Conservation (phyloP, 2,888 invertebrate species). For the Tiliacea citrago region DNA sequence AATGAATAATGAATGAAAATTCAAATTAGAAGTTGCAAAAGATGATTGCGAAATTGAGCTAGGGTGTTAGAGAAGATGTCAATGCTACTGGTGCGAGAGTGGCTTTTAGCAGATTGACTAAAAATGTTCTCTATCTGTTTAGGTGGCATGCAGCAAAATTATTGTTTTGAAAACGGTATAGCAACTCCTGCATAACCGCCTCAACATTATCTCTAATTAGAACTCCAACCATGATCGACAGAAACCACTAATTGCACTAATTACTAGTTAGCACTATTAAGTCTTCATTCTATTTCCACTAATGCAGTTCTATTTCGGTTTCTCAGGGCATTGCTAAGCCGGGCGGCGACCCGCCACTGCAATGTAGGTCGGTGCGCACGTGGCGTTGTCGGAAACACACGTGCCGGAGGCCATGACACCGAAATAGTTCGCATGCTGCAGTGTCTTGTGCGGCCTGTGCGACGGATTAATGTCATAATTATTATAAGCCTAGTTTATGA, state of each 20-base stretch:
- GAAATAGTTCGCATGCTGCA: constrained; percentile 50
- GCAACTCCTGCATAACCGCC: no score
- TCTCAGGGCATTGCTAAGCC: constrained; percentile 39
- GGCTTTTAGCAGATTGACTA: no score
- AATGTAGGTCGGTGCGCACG: constrained; percentile 71
- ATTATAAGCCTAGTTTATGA: no score
- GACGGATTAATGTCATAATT: constrained; percentile 16
- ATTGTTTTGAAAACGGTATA: no score
- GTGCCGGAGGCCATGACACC: constrained; percentile 68
- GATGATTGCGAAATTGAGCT: no score
- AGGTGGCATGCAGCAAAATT: no score
- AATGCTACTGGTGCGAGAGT: no score
- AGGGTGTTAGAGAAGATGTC: no score
- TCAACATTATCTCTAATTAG: neutral
- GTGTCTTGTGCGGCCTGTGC: constrained; percentile 27
- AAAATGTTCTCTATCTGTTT: no score
- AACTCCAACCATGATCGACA: neutral
- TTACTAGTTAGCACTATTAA: constrained; percentile 14
- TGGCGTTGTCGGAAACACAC: constrained; percentile 62
- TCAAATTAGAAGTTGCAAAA: no score
- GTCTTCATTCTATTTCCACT: constrained; percentile 43
- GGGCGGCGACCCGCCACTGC: constrained; percentile 65
- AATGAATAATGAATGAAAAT: no score
- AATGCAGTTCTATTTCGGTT: constrained; percentile 60
- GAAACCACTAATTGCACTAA: neutral